phyloP scores from a whole-genome alignment of 1,140 invertebrate genomes.

The Papilio polytes region DNA sequence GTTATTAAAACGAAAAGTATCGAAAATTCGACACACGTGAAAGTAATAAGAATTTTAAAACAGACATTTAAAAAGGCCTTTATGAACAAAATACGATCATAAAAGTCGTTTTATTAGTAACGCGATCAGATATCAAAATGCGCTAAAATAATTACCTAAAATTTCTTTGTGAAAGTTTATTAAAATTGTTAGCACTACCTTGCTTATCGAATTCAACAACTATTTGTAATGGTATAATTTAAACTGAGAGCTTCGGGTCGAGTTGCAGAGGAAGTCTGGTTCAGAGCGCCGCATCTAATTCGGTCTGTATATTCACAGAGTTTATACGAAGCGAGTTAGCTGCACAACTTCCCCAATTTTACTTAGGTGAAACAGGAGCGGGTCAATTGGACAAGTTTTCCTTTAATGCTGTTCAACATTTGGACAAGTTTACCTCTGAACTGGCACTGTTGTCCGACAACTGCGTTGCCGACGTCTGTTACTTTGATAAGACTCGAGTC shows the following conservation, averaged over 20 bases:
- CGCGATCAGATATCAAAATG: background rate
- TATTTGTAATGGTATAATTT: constrained; percentile 1
- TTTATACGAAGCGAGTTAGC: constrained; percentile 12
- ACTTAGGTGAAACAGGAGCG: constrained; percentile 30
- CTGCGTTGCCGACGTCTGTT: constrained; percentile 95
- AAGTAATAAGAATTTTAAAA: background rate
- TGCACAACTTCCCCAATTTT: constrained; percentile 37
- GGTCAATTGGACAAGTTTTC: constrained; percentile 76
- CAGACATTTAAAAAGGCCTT: background rate
- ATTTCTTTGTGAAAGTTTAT: background rate
- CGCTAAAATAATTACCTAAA: background rate
- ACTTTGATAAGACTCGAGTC: constrained; percentile 96
- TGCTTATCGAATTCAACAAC: background rate
- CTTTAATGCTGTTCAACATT: constrained; percentile 94
- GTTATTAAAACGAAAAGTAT: constrained; percentile 11
- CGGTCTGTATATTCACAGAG: constrained; percentile 31
- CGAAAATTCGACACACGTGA: background rate
- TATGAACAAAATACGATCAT: too few relatives aligned
- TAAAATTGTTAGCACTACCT: background rate
- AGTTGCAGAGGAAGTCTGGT: constrained; percentile 18
- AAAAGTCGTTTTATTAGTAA: too few relatives aligned
- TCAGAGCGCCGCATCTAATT: constrained; percentile 23
- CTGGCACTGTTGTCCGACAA: constrained; percentile 96
- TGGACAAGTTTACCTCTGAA: constrained; percentile 89
- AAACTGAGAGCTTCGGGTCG: constrained; percentile 6